A percentile compares a stretch with the other conserved stretches of the same genome.
phyloP scores from a whole-genome alignment of 2,113 vertebrate species.

The Pelusios castaneus region DNA sequence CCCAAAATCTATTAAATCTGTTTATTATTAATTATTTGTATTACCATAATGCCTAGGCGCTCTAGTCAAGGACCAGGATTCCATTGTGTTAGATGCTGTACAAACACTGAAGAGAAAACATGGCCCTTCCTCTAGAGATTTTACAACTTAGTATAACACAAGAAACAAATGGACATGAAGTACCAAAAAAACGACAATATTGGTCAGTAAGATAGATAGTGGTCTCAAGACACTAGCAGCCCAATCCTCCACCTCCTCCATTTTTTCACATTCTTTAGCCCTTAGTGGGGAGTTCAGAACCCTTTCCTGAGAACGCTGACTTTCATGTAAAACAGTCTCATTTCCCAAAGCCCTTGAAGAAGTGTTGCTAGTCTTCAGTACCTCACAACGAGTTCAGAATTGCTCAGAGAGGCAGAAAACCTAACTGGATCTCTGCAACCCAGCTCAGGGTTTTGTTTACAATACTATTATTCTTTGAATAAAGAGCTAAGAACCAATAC shows the following conservation, averaged over 20 bases:
- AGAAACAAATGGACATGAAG: neutral
- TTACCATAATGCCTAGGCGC: neutral
- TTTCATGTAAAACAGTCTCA: neutral
- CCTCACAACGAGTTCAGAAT: neutral
- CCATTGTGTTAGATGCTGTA: fast-evolving
- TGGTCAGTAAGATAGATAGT: neutral
- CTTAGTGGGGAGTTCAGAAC: neutral
- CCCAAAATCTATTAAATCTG: neutral
- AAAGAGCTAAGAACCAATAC: neutral
- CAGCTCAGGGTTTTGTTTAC: neutral
- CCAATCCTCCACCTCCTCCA: neutral
- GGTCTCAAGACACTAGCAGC: neutral
- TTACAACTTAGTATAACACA: neutral
- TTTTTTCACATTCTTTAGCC: neutral
- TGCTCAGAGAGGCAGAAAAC: neutral
- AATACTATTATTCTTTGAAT: neutral
- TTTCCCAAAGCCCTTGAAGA: neutral
- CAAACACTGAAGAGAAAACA: neutral
- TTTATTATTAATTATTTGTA: neutral
- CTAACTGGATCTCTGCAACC: neutral
- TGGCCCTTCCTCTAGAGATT: neutral
- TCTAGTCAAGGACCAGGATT: fast-evolving
- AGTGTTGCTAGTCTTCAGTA: neutral
- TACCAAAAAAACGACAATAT: neutral
- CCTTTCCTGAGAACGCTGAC: neutral